phyloP scores from a whole-genome alignment of 2,888 invertebrate genomes.

The Agrilus mali region DNA sequence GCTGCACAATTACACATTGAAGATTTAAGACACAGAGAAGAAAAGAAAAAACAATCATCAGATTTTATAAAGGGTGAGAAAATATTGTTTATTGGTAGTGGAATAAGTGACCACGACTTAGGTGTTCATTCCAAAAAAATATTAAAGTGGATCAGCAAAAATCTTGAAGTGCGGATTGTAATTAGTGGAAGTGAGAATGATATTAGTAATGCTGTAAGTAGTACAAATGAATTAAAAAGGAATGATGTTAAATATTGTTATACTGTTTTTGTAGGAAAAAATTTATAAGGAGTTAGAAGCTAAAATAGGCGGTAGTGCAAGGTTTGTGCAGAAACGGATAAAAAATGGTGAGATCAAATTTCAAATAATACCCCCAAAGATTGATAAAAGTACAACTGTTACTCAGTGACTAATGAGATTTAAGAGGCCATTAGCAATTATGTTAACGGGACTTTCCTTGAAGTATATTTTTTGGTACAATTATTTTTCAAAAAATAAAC shows the following conservation, averaged over 20 bases:
- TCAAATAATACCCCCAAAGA: conserved; percentile 43
- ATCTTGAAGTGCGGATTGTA: conserved; percentile 48
- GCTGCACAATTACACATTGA: conserved; percentile 50
- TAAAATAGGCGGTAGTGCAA: conserved; percentile 37
- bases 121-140: conserved; percentile 51
- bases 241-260: neutral
- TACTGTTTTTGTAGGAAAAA: conserved; percentile 38
- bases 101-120: conserved; percentile 55
- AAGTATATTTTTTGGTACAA: neutral
- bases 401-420: no score
- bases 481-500: neutral
- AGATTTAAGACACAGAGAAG: conserved; percentile 42
- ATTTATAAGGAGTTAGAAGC: conserved; percentile 44
- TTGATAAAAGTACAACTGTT: conserved; percentile 3
- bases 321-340: conserved; percentile 48
- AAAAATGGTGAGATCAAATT: conserved; percentile 51
- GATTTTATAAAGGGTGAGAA: conserved; percentile 46
- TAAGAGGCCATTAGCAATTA: neutral
- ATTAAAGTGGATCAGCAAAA: conserved; percentile 51
- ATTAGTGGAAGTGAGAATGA: conserved; percentile 38
- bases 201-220: conserved; percentile 31
- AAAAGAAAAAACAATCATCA: conserved; percentile 28
- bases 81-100: conserved; percentile 45
- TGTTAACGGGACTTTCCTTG: neutral
- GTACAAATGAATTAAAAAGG: neutral